phyloP scores from a whole-genome alignment of 2,888 invertebrate genomes.

The Heliconius cydno region DNA sequence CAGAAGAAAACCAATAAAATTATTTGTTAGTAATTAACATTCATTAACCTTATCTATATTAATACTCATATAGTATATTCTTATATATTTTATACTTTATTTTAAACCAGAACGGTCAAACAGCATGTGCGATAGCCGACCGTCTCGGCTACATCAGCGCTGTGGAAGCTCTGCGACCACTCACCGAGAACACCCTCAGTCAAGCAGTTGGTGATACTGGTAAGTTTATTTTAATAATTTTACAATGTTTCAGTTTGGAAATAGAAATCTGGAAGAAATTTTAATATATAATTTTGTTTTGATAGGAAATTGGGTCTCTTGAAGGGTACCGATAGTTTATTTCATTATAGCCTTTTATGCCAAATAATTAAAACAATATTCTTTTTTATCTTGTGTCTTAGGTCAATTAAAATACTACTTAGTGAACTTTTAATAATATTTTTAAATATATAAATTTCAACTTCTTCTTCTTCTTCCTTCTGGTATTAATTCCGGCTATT shows the following conservation, averaged over 20 bases:
- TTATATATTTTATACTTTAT: neutral
- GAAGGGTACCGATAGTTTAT: too few relatives aligned
- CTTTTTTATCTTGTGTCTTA: neutral
- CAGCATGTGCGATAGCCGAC: conserved; percentile 97
- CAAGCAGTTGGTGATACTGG: conserved; percentile 78
- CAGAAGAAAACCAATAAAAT: neutral
- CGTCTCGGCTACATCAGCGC: conserved; percentile 99
- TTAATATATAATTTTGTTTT: neutral
- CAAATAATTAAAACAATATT: neutral
- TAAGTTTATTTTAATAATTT: conserved; percentile 56
- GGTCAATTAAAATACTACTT: neutral
- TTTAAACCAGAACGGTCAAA: conserved; percentile 93
- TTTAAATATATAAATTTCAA: too few relatives aligned
- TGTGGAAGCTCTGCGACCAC: conserved; percentile 97
- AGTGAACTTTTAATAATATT: neutral
- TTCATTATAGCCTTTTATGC: too few relatives aligned
- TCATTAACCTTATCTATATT: neutral
- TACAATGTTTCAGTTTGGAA: neutral
- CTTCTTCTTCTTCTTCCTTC: too few relatives aligned
- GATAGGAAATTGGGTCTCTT: neutral
- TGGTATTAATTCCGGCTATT: too few relatives aligned
- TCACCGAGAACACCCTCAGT: conserved; percentile 87
- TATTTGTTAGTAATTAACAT: neutral
- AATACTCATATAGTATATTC: neutral
- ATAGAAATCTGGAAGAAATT: neutral